Conservation (phyloP, 2,797 vertebrate genomes). For the Cossypha heuglini region DNA sequence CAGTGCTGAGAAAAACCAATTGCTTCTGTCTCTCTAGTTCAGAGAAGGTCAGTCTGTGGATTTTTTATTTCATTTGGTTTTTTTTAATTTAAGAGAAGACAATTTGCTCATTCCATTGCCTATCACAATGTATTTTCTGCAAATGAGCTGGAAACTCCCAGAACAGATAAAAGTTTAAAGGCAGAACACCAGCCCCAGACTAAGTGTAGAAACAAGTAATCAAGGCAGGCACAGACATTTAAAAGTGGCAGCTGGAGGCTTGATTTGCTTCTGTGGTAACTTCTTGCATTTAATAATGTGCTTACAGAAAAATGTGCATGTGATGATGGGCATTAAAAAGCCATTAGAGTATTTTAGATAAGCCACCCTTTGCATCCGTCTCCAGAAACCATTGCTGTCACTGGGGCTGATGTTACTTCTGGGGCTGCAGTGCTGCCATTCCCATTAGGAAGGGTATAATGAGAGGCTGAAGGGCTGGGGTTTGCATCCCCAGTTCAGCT, state of each 20-base stretch:
- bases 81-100: neutral
- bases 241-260: neutral
- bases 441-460: fast-evolving
- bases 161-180: neutral
- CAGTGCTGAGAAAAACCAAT: constrained; percentile 14
- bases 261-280: neutral
- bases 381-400: neutral
- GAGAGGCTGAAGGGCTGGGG: neutral
- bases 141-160: neutral
- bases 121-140: neutral
- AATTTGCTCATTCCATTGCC: neutral
- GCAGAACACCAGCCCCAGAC: neutral
- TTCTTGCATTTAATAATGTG: neutral
- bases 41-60: neutral
- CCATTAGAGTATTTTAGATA: neutral
- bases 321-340: neutral
- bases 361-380: fast-evolving
- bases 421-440: neutral
- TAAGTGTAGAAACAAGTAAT: neutral
- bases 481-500: neutral
- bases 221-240: neutral
- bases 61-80: neutral
- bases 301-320: neutral
- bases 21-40: neutral
- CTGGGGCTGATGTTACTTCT: neutral